Percentiles rank a stretch among this genome's conserved stretches.
Evolutionary conservation across 1,140 invertebrate species (phyloP).

Genomic region (Drosophila pandora): DNA sequence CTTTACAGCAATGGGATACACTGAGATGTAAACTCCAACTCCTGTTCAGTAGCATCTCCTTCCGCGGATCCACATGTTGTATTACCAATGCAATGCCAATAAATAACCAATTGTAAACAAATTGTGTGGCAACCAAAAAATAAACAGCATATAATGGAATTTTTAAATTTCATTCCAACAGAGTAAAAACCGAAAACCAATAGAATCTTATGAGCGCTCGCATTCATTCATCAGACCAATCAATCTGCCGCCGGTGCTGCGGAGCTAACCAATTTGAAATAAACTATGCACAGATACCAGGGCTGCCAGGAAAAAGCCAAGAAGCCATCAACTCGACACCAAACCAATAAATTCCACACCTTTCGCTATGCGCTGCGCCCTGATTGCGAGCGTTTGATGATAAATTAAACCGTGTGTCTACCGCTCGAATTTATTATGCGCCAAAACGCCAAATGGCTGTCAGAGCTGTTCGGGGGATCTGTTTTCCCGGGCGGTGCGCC

Average conservation of each 20-base stretch:
- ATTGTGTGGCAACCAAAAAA: conserved; percentile 50
- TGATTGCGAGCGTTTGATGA: conserved; percentile 74
- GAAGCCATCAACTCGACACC: conserved; percentile 37
- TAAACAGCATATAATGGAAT: conserved; percentile 62
- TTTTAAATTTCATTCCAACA: conserved; percentile 39
- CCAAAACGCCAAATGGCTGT: conserved; percentile 80
- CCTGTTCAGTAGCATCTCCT: conserved; percentile 24
- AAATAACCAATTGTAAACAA: conserved; percentile 71
- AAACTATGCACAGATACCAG: conserved; percentile 46
- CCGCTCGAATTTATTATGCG: conserved; percentile 80
- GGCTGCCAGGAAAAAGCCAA: conserved; percentile 26
- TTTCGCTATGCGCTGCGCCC: conserved; percentile 48
- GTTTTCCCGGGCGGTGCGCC: conserved; percentile 6
- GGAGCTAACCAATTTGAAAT: conserved; percentile 56
- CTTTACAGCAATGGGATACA: neutral
- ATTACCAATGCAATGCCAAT: conserved; percentile 47
- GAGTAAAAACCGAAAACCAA: conserved; percentile 12
- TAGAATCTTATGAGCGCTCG: conserved; percentile 19
- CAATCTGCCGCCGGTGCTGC: conserved; percentile 47
- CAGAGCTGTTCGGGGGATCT: conserved; percentile 45
- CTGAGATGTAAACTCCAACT: too few species aligned
- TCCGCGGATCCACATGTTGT: conserved; percentile 3
- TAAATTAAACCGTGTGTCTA: conserved; percentile 79
- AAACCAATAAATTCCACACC: conserved; percentile 69
- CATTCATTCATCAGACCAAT: conserved; percentile 53